Evolutionary conservation across 64 coral and sea anemone species (phyloP).

Genomic region (Stylophora pistillata): DNA sequence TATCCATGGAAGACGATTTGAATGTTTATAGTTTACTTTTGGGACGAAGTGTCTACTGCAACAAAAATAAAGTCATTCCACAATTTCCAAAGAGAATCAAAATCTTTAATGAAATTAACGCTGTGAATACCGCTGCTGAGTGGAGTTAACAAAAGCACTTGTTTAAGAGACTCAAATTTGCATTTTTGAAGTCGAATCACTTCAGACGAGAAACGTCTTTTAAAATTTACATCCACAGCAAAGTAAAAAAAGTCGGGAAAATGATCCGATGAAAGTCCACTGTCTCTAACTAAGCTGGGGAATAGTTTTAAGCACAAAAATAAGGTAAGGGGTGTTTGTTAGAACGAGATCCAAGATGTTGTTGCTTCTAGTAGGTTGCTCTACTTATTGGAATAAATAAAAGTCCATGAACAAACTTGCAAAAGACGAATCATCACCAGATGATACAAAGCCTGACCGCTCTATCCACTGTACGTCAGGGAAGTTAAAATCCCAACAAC

Average conservation of each 20-base stretch:
- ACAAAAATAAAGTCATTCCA: conserved; percentile 10
- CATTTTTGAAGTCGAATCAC: conserved; percentile 22
- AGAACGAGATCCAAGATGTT: too few relatives aligned
- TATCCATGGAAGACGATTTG: conserved; percentile 32
- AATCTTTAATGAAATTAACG: background rate
- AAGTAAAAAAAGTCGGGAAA: too few relatives aligned
- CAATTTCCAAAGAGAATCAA: conserved; percentile 29
- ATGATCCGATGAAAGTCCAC: too few relatives aligned
- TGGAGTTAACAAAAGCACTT: background rate
- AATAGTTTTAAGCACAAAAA: too few relatives aligned
- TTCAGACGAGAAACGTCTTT: too few relatives aligned
- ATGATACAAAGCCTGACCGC: conserved; percentile 9
- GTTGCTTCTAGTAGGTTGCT: background rate
- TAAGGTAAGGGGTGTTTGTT: too few relatives aligned
- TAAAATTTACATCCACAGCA: too few relatives aligned
- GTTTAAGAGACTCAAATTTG: background rate
- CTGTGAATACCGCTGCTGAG: conserved; percentile 7
- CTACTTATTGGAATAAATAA: background rate
- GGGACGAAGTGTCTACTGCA: background rate
- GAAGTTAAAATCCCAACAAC: background rate
- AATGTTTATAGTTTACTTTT: background rate
- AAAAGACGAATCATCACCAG: conserved; percentile 18
- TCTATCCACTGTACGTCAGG: conserved; percentile 10
- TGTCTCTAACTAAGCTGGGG: too few relatives aligned
- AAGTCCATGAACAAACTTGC: background rate